Base-by-base conservation (phyloP, 1,140 invertebrate genomes). In the Anagrus nilaparvatae region DNA sequence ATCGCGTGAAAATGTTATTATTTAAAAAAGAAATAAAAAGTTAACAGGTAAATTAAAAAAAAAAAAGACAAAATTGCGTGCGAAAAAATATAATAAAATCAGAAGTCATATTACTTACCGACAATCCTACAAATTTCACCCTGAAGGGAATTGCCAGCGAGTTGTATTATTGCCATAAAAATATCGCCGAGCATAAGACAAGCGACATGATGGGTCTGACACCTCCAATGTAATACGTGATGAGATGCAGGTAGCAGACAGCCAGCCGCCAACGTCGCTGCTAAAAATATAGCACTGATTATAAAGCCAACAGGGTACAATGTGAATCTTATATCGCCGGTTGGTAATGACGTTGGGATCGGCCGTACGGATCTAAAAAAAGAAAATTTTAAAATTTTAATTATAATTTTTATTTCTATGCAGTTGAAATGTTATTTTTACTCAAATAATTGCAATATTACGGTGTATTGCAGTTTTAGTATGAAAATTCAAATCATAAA, bases 181-280 rank as follows among this genome's bases (percentile, higher is more conserved):
- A 85, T 69, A 60, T 86, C 79, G 30, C 82, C 84, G 44, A 86
- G 63, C 60, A 87, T 74, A 40, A 88, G 72, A 56, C 83, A 84
- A 33, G 77, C 77, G 45, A 88, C 81, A 60, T 87, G 82, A 65
- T 84, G 78, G 37, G 82, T 85, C 70, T 87, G 84, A 56, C 84
- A 87, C 43, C 82, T 73, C 83, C 84, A 87, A 62, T 87, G 84
- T 43, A 87, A 68, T 32, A 83, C 81, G 71, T 87, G 84, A 67
- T 87, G 83, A 41, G 79, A 80, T 13, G 80, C 77, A 19, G 84
- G 84, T 53, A 87, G 63, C 47, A 85, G 70, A 54, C 78, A 83
- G 6, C 82, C 79, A 3, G 81, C 77, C 4, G 76, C 78, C 51
- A 88, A 61, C 20, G 84, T 87, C 3, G 82, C 81, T 10, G 78